Conservation (phyloP, 2,888 invertebrate species). For the Acronicta psi region DNA sequence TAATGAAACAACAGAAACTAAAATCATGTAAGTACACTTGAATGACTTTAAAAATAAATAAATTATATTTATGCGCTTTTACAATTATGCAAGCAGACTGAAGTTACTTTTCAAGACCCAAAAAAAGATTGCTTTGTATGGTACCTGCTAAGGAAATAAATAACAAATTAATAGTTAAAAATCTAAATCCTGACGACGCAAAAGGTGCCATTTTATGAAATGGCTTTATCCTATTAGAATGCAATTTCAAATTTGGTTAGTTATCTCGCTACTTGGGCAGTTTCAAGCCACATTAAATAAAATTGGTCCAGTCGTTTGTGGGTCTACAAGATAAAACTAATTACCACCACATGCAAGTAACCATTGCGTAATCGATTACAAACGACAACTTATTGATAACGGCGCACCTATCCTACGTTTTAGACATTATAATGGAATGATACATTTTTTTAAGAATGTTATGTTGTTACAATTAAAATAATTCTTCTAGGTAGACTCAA, state of each 20-base stretch:
- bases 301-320: constrained; percentile 55
- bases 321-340: constrained; percentile 39
- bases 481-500: constrained; percentile 61
- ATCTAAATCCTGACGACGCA: constrained; percentile 42
- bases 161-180: constrained; percentile 42
- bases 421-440: constrained; percentile 88
- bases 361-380: constrained; percentile 49
- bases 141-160: constrained; percentile 45
- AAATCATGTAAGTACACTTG: constrained; percentile 74
- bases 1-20: constrained; percentile 68
- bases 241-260: constrained; percentile 27
- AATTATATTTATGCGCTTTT: constrained; percentile 74
- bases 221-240: constrained; percentile 21
- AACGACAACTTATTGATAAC: constrained; percentile 76
- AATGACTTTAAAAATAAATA: constrained; percentile 73
- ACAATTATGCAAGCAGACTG: constrained; percentile 79
- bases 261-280: constrained; percentile 32
- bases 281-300: constrained; percentile 42
- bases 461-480: constrained; percentile 73
- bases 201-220: constrained; percentile 23
- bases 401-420: constrained; percentile 85
- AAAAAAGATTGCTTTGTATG: constrained; percentile 46
- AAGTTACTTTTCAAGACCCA: constrained; percentile 28
- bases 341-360: constrained; percentile 31
- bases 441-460: constrained; percentile 87